phyloP scores from a whole-genome alignment of 64 coral and sea anemone species.

The Actinia tenebrosa region DNA sequence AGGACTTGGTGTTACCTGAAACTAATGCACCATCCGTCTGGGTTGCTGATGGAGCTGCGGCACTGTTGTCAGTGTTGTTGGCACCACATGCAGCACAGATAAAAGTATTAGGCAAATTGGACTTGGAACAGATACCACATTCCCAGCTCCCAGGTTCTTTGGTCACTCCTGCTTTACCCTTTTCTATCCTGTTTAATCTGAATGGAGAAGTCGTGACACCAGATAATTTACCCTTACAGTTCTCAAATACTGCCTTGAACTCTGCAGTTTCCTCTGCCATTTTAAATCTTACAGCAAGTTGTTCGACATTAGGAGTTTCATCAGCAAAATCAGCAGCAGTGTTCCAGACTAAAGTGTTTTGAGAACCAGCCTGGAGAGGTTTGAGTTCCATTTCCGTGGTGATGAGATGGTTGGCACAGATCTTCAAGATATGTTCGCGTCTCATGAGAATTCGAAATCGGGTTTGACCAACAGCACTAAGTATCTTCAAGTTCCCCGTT shows the following conservation, averaged over 20 bases:
- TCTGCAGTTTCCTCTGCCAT: slow-evolving; percentile 43
- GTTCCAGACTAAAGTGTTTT: slow-evolving; percentile 68
- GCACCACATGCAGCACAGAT: slow-evolving; percentile 63
- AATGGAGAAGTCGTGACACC: background rate
- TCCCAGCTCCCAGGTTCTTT: slow-evolving; percentile 50
- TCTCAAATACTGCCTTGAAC: slow-evolving; percentile 53
- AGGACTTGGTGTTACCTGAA: background rate
- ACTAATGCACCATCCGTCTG: background rate
- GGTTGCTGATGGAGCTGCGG: background rate
- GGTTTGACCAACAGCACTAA: slow-evolving; percentile 38
- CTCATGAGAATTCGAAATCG: slow-evolving; percentile 85
- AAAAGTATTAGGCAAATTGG: slow-evolving; percentile 20
- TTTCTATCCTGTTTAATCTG: background rate
- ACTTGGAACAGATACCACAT: slow-evolving; percentile 35
- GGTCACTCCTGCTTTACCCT: background rate
- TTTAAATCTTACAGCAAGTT: slow-evolving; percentile 94
- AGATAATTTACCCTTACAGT: slow-evolving; percentile 32
- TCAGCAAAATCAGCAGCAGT: slow-evolving; percentile 81
- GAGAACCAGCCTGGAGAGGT: slow-evolving; percentile 29
- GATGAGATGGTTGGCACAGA: slow-evolving; percentile 96
- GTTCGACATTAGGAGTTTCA: slow-evolving; percentile 70
- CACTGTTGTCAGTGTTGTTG: slow-evolving; percentile 23
- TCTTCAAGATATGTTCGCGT: slow-evolving; percentile 86
- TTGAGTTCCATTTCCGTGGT: slow-evolving; percentile 74
- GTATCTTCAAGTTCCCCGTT: slow-evolving; percentile 77